Evolutionary conservation across 2,888 invertebrate genomes (phyloP).

Genomic region (Spodoptera littoralis): DNA sequence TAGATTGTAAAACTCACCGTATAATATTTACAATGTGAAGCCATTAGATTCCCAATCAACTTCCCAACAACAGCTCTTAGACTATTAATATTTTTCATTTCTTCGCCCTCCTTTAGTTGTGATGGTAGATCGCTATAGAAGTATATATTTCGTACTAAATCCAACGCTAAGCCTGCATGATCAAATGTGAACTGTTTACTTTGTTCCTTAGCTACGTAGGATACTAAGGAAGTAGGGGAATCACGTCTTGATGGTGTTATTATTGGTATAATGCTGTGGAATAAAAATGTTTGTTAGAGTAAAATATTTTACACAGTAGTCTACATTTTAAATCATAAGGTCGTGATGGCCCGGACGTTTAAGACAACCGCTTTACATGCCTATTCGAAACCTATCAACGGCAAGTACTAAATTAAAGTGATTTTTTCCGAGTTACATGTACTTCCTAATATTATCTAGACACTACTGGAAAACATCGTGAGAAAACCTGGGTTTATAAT

Average conservation of each 20-base stretch:
- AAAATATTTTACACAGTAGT: no score
- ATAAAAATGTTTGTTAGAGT: background rate
- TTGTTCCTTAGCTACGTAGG: conserved; percentile 69
- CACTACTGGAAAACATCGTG: no score
- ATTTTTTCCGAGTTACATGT: no score
- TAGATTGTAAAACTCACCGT: conserved; percentile 86
- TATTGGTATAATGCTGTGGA: conserved; percentile 75
- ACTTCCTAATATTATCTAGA: no score
- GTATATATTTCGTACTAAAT: conserved; percentile 76
- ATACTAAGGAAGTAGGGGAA: conserved; percentile 71
- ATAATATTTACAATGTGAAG: conserved; percentile 91
- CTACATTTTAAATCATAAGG: no score
- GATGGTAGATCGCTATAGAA: conserved; percentile 80
- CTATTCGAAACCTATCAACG: no score
- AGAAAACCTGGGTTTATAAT: no score
- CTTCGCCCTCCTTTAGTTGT: conserved; percentile 64
- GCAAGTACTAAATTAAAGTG: no score
- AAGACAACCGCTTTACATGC: no score
- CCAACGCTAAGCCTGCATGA: conserved; percentile 63
- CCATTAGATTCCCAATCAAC: conserved; percentile 82
- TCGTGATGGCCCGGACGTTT: no score
- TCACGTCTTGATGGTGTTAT: conserved; percentile 68
- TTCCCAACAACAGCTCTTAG: conserved; percentile 70
- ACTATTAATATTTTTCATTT: conserved; percentile 51
- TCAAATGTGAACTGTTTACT: conserved; percentile 71